Evolutionary conservation across 1,140 invertebrate genomes (phyloP).

Genomic region (Heliconius melpomene): DNA sequence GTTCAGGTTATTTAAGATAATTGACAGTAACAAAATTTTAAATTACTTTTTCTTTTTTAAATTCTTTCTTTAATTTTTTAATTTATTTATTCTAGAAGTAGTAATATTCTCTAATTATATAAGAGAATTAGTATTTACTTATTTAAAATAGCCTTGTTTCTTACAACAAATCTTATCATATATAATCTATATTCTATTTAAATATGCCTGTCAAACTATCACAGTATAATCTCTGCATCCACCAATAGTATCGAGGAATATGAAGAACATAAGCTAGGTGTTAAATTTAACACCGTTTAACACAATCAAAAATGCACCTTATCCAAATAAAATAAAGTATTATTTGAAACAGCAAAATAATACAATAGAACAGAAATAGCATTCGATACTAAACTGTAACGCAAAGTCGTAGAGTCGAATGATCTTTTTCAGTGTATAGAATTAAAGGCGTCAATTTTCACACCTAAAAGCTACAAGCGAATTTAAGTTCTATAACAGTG

Average conservation of each 20-base stretch:
- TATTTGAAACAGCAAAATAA: constrained; percentile 33
- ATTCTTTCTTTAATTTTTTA: too few species aligned
- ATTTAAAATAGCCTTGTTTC: neutral
- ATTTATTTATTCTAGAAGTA: too few species aligned
- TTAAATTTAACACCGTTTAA: constrained; percentile 69
- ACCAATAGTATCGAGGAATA: constrained; percentile 52
- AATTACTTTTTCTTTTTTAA: too few species aligned
- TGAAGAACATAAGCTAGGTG: constrained; percentile 61
- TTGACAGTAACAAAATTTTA: too few species aligned
- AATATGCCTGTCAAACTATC: constrained; percentile 21
- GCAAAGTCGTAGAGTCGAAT: constrained; percentile 38
- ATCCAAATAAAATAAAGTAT: constrained; percentile 17
- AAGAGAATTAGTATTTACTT: neutral
- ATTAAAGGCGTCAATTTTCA: constrained; percentile 77
- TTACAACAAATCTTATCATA: neutral
- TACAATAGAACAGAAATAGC: constrained; percentile 43
- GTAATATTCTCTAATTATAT: neutral
- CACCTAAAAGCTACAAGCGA: constrained; percentile 53
- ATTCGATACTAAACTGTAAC: constrained; percentile 44
- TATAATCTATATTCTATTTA: neutral
- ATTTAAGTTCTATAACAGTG: constrained; percentile 32
- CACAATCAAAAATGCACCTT: constrained; percentile 39
- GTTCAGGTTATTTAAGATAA: too few species aligned
- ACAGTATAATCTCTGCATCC: constrained; percentile 35
- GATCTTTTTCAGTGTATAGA: constrained; percentile 22